A percentile compares a stretch with the other conserved stretches of the same genome.
Conservation (phyloP, 2,888 invertebrate genomes). For the Coelogynopora nodosa region DNA sequence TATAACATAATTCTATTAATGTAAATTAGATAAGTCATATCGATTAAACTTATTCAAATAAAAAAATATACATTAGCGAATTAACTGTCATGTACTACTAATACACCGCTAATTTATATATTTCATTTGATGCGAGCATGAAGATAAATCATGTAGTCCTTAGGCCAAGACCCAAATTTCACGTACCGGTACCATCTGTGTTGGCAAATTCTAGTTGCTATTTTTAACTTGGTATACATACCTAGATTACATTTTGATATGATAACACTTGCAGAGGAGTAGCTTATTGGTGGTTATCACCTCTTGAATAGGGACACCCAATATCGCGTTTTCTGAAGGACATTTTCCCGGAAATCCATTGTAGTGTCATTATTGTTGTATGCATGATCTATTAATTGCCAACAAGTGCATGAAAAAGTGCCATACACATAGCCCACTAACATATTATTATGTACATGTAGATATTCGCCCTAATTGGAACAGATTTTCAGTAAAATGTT, state of each 20-base stretch:
- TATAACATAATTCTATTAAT: too few relatives aligned
- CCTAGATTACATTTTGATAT: background rate
- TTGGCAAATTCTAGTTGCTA: background rate
- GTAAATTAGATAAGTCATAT: too few relatives aligned
- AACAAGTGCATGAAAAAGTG: background rate
- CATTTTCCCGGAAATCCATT: background rate
- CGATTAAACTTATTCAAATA: too few relatives aligned
- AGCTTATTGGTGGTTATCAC: background rate
- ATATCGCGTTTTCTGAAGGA: background rate
- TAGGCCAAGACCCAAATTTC: background rate
- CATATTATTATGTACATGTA: background rate
- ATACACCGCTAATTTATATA: too few relatives aligned
- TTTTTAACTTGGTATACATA: background rate
- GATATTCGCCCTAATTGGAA: background rate
- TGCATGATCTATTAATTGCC: background rate
- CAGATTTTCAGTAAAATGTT: background rate
- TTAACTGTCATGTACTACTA: too few relatives aligned
- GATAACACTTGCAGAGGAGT: background rate
- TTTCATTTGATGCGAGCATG: too few relatives aligned
- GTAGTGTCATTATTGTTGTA: background rate
- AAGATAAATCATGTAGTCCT: too few relatives aligned
- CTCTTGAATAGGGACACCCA: background rate
- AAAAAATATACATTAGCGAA: too few relatives aligned
- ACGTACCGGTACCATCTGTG: background rate
- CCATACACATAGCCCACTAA: background rate